Evolutionary conservation across 2,888 invertebrate species (phyloP).

Genomic region (Sipha maydis): DNA sequence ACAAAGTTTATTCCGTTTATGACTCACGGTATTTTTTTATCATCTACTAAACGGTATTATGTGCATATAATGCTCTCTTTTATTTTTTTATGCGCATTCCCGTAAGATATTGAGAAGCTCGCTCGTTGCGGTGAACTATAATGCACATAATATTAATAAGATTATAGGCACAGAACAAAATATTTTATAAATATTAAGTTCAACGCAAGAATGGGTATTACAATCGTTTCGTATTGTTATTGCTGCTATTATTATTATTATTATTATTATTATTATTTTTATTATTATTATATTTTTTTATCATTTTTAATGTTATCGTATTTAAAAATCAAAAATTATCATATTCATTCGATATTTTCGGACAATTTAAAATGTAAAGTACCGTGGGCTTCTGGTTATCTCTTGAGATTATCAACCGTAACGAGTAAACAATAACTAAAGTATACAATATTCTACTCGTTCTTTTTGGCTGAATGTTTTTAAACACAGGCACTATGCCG

Average conservation of each 20-base stretch:
- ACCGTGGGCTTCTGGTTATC: neutral
- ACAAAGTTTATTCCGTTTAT: too few relatives aligned
- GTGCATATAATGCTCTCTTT: neutral
- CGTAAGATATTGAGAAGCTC: neutral
- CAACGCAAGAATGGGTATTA: neutral
- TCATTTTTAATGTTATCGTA: neutral
- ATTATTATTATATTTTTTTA: neutral
- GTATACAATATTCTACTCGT: neutral
- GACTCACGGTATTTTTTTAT: neutral
- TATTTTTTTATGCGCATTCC: neutral
- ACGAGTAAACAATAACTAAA: neutral
- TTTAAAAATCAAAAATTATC: neutral
- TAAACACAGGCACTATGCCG: neutral
- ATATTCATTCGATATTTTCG: neutral
- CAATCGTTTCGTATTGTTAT: neutral
- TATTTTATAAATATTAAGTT: neutral
- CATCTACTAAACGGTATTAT: neutral
- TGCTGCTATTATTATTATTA: neutral
- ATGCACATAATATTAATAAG: neutral
- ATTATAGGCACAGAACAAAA: neutral
- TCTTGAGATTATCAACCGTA: slow-evolving; percentile 7
- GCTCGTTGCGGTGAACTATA: neutral
- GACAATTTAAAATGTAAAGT: neutral
- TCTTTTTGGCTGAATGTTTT: neutral
- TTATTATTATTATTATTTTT: neutral